These are phyloP conservation scores for Parochlus steinenii DNA, from an alignment of 2,888 invertebrate genomes.

Conservation along the genomic window DNA sequence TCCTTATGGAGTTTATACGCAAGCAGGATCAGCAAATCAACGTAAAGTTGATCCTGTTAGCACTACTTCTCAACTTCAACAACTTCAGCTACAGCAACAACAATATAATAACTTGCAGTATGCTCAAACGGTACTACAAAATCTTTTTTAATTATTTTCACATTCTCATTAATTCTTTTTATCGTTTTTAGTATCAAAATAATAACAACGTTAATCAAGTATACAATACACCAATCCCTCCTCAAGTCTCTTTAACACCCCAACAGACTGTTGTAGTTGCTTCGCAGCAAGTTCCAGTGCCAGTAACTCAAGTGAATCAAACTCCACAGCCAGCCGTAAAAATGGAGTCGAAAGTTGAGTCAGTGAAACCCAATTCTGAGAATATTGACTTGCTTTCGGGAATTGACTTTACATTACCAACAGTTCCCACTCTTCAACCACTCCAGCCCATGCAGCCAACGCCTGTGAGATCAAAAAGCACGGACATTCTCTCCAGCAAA, in stretches of 20 bases:
- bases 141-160: too few species aligned
- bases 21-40: too few species aligned
- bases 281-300: neutral
- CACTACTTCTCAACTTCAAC: too few species aligned
- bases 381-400: conserved; percentile 60
- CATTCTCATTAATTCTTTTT: too few species aligned
- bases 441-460: neutral
- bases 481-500: too few species aligned
- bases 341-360: conserved; percentile 6
- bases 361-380: conserved; percentile 21
- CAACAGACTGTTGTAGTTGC: neutral
- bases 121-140: too few species aligned
- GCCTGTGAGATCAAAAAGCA: conserved; percentile 3
- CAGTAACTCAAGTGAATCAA: conserved; percentile 14
- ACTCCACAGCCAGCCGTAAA: conserved; percentile 8
- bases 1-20: too few species aligned
- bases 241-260: neutral
- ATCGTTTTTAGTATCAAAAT: too few species aligned
- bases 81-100: too few species aligned
- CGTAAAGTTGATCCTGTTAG: too few species aligned
- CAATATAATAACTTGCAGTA: too few species aligned
- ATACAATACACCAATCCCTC: neutral
- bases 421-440: conserved; percentile 12
- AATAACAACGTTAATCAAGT: too few species aligned
- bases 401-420: conserved; percentile 44